Conservation (phyloP, 1,140 invertebrate genomes). For the Apis laboriosa region DNA sequence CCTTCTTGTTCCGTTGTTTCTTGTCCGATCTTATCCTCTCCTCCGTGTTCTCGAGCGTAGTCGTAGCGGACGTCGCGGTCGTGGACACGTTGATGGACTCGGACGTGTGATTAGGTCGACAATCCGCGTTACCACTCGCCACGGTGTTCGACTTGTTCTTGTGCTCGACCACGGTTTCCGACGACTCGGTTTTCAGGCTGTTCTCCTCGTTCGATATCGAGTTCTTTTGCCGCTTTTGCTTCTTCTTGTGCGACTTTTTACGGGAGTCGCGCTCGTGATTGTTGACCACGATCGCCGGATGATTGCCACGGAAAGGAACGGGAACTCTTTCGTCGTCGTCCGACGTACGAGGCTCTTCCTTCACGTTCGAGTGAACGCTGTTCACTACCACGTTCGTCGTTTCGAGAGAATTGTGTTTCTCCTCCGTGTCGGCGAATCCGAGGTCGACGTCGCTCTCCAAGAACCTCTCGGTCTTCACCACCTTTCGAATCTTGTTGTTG, state of each 20-base stretch:
- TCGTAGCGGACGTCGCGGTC: conserved; percentile 73
- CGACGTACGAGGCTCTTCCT: conserved; percentile 78
- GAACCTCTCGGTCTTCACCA: conserved; percentile 78
- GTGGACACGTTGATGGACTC: conserved; percentile 52
- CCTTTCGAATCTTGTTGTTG: conserved; percentile 75
- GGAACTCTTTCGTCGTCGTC: conserved; percentile 77
- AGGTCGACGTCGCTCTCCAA: conserved; percentile 82
- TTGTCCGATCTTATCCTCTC: conserved; percentile 79
- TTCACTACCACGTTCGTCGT: conserved; percentile 68
- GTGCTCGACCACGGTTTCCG: conserved; percentile 71
- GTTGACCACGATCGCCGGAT: conserved; percentile 66
- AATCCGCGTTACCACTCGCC: conserved; percentile 53
- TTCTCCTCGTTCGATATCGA: conserved; percentile 85
- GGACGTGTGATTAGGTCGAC: conserved; percentile 72
- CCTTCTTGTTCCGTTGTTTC: conserved; percentile 86
- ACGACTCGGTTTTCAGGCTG: conserved; percentile 71
- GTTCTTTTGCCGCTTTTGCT: conserved; percentile 89
- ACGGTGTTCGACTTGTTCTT: conserved; percentile 68
- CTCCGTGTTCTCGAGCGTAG: conserved; percentile 78
- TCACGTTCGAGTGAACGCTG: conserved; percentile 70
- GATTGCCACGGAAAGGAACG: conserved; percentile 57
- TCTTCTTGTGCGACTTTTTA: conserved; percentile 90
- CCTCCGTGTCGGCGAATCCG: conserved; percentile 80
- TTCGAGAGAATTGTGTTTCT: conserved; percentile 76
- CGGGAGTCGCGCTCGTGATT: conserved; percentile 80